Evolutionary conservation across 2,113 vertebrate species (phyloP).

Genomic region (Pogona vitticeps): DNA sequence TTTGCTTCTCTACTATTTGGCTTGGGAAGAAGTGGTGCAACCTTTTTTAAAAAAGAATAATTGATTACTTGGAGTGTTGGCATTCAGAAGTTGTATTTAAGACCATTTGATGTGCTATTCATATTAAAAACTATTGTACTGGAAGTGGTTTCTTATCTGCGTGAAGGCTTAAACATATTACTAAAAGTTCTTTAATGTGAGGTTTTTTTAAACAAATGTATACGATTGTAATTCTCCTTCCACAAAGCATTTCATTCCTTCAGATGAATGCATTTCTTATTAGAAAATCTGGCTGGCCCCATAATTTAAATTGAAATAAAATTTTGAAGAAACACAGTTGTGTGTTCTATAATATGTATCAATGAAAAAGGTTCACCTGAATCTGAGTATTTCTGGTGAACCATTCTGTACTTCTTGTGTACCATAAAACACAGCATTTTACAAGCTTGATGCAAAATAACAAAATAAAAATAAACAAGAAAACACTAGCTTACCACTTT

Average conservation of each 20-base stretch:
- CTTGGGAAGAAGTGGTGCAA: slow-evolving; percentile 57
- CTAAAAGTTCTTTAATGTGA: slow-evolving; percentile 72
- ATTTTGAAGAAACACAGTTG: slow-evolving; percentile 85
- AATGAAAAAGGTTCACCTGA: not conserved
- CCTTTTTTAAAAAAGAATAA: slow-evolving; percentile 69
- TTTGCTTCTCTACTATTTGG: slow-evolving; percentile 23
- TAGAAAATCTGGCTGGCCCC: slow-evolving; percentile 86
- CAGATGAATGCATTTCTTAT: slow-evolving; percentile 78
- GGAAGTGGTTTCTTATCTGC: slow-evolving; percentile 73
- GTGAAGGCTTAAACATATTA: slow-evolving; percentile 69
- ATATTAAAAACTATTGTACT: slow-evolving; percentile 69
- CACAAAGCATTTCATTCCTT: slow-evolving; percentile 72
- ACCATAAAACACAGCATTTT: not conserved
- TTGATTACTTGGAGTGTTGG: slow-evolving; percentile 65
- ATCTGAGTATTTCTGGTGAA: not conserved
- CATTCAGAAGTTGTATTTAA: slow-evolving; percentile 67
- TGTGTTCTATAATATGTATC: slow-evolving; percentile 46
- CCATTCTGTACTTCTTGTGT: slow-evolving; percentile 17
- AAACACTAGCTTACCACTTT: not conserved
- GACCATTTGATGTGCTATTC: slow-evolving; percentile 69
- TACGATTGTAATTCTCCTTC: slow-evolving; percentile 74
- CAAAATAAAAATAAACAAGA: not conserved
- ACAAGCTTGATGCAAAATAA: not conserved
- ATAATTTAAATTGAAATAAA: slow-evolving; percentile 86
- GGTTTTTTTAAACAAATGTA: slow-evolving; percentile 62